These are phyloP conservation scores for Centropyge bicolor DNA, from an alignment of 2,797 vertebrate genomes.

Conservation along the genomic window DNA sequence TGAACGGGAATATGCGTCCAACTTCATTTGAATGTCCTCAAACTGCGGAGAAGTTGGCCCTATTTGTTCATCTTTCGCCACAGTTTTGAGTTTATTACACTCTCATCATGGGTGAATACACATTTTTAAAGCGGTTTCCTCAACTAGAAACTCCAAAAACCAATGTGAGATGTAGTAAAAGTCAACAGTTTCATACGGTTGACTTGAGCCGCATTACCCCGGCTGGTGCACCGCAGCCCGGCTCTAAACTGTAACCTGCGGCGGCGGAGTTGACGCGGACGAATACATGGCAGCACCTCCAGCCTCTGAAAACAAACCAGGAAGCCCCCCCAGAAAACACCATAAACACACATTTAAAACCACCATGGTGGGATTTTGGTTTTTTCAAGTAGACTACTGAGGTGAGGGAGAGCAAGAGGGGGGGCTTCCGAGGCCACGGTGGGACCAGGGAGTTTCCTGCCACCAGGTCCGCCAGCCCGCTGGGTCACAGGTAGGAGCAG, in stretches of 20 bases:
- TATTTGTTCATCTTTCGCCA: background rate
- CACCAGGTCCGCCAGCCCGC: constrained; percentile 57
- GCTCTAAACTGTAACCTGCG: constrained; percentile 62
- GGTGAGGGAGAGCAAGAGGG: background rate
- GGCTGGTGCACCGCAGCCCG: constrained; percentile 60
- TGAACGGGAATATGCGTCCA: constrained; percentile 53
- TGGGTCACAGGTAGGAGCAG: constrained; percentile 67
- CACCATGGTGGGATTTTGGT: background rate
- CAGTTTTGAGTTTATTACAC: constrained; percentile 3
- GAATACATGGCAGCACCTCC: constrained; percentile 10
- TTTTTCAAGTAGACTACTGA: background rate
- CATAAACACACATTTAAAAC: background rate
- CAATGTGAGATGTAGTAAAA: constrained; percentile 18
- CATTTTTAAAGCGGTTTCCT: background rate
- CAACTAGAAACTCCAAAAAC: constrained; percentile 19
- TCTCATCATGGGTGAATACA: background rate
- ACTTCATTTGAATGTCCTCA: constrained; percentile 68
- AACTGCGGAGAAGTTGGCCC: constrained; percentile 55
- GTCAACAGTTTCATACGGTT: constrained; percentile 59
- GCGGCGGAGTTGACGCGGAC: constrained; percentile 56
- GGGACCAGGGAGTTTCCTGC: constrained; percentile 85
- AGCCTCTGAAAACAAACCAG: background rate
- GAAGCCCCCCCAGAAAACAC: background rate
- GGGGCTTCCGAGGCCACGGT: constrained; percentile 74
- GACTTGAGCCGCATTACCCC: constrained; percentile 56